Conservation (phyloP, 1,140 invertebrate genomes). For the Sarcophaga bullata region DNA sequence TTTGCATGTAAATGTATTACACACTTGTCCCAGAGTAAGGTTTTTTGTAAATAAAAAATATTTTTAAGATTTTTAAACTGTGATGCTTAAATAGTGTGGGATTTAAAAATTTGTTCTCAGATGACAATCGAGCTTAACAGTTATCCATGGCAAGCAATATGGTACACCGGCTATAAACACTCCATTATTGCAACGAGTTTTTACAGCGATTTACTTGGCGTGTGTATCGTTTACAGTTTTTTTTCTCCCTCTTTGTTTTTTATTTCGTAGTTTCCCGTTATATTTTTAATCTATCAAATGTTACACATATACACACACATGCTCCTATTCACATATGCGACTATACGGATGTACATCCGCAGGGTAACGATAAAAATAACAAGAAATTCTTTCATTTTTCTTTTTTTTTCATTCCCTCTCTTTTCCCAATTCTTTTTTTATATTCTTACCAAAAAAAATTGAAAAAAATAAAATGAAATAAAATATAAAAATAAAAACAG, state of each 20-base stretch:
- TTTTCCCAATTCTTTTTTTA: background rate
- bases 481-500: background rate
- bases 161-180: slow-evolving; percentile 12
- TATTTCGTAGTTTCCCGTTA: background rate
- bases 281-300: slow-evolving; percentile 35
- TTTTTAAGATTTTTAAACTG: no score
- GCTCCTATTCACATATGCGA: no score
- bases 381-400: background rate
- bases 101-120: no score
- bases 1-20: no score
- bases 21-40: no score
- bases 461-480: background rate
- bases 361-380: slow-evolving; percentile 29
- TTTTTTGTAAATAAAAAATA: no score
- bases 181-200: background rate
- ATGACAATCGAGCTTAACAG: no score
- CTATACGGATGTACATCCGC: slow-evolving; percentile 28
- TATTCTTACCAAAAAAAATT: background rate
- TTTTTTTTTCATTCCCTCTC: background rate
- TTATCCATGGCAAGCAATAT: no score
- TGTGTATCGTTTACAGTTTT: background rate
- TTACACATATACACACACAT: background rate
- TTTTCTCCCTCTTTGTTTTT: background rate
- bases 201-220: background rate
- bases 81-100: no score